phyloP scores from a whole-genome alignment of 1,140 invertebrate genomes.

The Lordiphosa stackelbergi region DNA sequence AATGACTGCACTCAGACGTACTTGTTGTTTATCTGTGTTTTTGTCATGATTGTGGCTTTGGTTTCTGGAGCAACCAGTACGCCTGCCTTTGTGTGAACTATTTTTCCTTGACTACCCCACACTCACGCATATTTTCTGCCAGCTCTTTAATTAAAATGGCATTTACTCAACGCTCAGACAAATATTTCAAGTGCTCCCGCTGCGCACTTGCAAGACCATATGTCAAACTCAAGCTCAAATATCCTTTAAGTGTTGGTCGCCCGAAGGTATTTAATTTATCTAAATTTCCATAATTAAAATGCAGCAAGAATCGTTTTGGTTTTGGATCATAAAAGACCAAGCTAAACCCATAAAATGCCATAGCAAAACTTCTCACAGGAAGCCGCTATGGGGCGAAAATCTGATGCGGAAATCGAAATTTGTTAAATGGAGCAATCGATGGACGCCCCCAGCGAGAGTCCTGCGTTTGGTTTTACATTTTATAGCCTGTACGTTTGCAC shows the following conservation, averaged over 20 bases:
- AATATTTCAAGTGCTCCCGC: background rate
- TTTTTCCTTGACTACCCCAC: conserved; percentile 11
- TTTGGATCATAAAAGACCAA: too few species aligned
- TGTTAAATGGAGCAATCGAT: conserved; percentile 75
- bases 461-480: conserved; percentile 67
- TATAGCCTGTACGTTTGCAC: conserved; percentile 74
- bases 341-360: conserved; percentile 36
- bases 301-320: conserved; percentile 31
- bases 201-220: background rate
- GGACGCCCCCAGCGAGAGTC: conserved; percentile 30
- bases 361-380: conserved; percentile 56
- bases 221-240: background rate
- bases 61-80: conserved; percentile 2
- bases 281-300: conserved; percentile 63
- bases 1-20: conserved; percentile 33
- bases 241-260: conserved; percentile 17
- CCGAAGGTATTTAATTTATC: conserved; percentile 38
- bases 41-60: conserved; percentile 38
- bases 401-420: conserved; percentile 74
- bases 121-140: background rate
- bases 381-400: conserved; percentile 62
- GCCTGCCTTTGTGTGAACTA: conserved; percentile 35
- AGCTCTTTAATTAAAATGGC: background rate
- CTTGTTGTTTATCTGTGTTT: conserved; percentile 44
- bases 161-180: background rate